Evolutionary conservation across 2,113 vertebrate species (phyloP).

Genomic region (Cranoglanis bouderius): DNA sequence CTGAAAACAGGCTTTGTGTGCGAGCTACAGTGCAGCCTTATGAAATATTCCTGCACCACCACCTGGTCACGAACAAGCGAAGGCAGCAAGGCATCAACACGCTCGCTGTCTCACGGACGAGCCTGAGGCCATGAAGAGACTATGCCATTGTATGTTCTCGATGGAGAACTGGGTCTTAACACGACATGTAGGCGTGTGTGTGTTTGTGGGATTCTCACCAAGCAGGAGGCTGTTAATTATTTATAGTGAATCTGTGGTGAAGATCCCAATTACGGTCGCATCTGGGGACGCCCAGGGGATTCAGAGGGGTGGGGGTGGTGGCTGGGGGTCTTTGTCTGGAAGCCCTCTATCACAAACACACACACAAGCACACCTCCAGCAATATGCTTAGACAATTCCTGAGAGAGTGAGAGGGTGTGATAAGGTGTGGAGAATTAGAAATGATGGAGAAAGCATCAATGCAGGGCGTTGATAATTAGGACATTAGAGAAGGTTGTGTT

Average conservation of each 20-base stretch:
- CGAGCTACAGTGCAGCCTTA: slow-evolving; percentile 59
- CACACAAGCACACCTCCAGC: neutral
- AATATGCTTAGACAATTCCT: neutral
- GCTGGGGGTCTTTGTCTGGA: slow-evolving; percentile 62
- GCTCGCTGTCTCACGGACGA: slow-evolving; percentile 16
- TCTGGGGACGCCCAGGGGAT: slow-evolving; percentile 63
- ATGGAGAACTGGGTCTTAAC: neutral
- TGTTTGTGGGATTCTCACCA: slow-evolving; percentile 59
- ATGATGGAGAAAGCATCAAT: neutral
- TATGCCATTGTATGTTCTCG: neutral
- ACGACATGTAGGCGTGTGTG: slow-evolving; percentile 2
- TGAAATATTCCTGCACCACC: slow-evolving; percentile 72
- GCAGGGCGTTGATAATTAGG: neutral
- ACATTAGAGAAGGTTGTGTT: neutral
- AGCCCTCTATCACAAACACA: slow-evolving; percentile 43
- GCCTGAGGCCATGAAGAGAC: slow-evolving; percentile 19
- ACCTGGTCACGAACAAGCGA: slow-evolving; percentile 66
- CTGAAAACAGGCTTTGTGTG: slow-evolving; percentile 67
- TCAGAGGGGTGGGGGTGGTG: slow-evolving; percentile 16
- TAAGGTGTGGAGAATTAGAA: slow-evolving; percentile 8
- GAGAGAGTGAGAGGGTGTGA: neutral
- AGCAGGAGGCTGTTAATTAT: slow-evolving; percentile 74
- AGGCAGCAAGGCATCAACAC: neutral
- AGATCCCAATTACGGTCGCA: slow-evolving; percentile 74
- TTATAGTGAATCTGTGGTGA: slow-evolving; percentile 66